A percentile compares a stretch with the other conserved stretches of the same genome.
Evolutionary conservation across 2,113 vertebrate species (phyloP).

Genomic region (Hymenochirus boettgeri): DNA sequence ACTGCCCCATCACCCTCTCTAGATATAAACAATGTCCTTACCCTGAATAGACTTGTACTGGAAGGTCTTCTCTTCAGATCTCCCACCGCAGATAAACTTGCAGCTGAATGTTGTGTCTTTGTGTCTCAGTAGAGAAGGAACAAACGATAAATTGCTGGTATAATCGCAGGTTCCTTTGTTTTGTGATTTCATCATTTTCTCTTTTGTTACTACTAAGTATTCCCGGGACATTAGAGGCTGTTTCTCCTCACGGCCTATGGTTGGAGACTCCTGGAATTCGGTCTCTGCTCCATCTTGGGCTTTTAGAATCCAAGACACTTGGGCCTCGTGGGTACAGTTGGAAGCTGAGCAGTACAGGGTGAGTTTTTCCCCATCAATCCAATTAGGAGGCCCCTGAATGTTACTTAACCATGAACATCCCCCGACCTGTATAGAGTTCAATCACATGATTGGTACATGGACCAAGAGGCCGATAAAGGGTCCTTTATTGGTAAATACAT

Average conservation of each 20-base stretch:
- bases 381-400: conserved; percentile 1
- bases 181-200: neutral
- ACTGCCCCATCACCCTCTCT: too few species aligned
- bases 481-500: too few species aligned
- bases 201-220: neutral
- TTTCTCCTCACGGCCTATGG: neutral
- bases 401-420: neutral
- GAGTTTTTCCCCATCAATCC: conserved; percentile 10
- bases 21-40: too few species aligned
- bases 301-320: conserved; percentile 3
- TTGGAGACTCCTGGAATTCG: neutral
- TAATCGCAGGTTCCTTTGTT: neutral
- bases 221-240: conserved; percentile 19
- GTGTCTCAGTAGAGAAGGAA: conserved; percentile 21
- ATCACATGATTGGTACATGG: too few species aligned
- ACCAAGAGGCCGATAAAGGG: too few species aligned
- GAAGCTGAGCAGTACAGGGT: conserved; percentile 4
- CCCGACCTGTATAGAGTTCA: neutral
- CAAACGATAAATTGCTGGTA: conserved; percentile 8
- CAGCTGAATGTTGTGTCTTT: conserved; percentile 1
- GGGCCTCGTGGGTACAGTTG: conserved; percentile 3
- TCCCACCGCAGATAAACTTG: neutral
- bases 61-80: neutral
- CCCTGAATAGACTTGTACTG: conserved; percentile 5
- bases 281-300: neutral